Evolutionary conservation across 2,888 invertebrate species (phyloP), one percentile per base, ranked within the genome.

Genomic region (Ornithoptera alexandrae): DNA sequence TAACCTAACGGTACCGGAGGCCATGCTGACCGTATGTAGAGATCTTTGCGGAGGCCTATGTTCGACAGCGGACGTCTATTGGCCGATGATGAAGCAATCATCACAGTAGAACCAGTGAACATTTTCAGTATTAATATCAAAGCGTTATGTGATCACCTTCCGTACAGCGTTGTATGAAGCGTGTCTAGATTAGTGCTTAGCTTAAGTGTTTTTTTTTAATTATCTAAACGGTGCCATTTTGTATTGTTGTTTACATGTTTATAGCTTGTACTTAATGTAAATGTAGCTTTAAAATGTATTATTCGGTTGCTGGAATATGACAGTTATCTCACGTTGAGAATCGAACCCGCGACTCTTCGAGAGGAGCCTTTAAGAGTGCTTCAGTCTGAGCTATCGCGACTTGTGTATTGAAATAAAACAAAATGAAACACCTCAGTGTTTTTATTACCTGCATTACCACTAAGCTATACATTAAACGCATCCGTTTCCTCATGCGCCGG

Each of bases 51-150:
- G 30, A 30, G 30, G 30, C 30, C 30, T 3, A 30, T 4, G 30
- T 30, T 5, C 30, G 3, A 5, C 30, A 30, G 30, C 5, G 30
- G 5, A 30, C 30, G 30, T 30, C 30, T 30, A 30, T 30, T 3
- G 30, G 30, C 30, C 5, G 30, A 30, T 30, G 30, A 30, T 30
- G 30, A 30, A 30, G 30, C 30, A 30, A 30, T 4, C 30, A 30
- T 30, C 30, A 78, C 68, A 70, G 72, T 65, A 70, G 70, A 67
- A 69, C 64, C 72, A 61, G 57, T 10, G 10, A 64, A 30, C 61
- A 59, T 75, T 75, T 78, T 76, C 85, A 87, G 87, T 87, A 87
- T 87, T 88, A 83, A 74, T 60, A 78, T 79, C 75, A 70, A 71
- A 77, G 78, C 77, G 76, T 78, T 72, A 76, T 84, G 84, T 85